A percentile compares a stretch with the other conserved stretches of the same genome.
phyloP scores from a whole-genome alignment of 2,888 invertebrate genomes.

The Melanotus villosus region DNA sequence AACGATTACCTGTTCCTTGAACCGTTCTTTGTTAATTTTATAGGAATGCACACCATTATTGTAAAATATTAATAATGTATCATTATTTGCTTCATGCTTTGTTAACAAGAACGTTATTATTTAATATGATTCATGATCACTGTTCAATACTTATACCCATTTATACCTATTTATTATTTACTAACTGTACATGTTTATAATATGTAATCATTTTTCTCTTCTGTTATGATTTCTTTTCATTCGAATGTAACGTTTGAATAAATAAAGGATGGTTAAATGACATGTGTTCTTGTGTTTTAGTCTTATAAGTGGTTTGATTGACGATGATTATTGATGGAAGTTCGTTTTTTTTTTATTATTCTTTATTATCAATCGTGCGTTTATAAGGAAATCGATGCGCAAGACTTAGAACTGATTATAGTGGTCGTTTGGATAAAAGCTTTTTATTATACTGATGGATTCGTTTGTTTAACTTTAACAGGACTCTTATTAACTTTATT shows the following conservation, averaged over 20 bases:
- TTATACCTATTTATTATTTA: neutral
- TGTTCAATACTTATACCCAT: neutral
- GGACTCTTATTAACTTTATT: no score
- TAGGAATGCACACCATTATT: neutral
- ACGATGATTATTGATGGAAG: neutral
- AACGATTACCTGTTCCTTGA: no score
- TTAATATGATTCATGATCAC: neutral
- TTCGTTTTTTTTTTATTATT: neutral
- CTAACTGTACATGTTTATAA: neutral
- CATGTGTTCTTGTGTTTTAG: neutral
- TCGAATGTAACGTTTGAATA: conserved; percentile 2
- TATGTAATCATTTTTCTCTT: no score
- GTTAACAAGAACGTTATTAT: neutral
- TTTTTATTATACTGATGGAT: no score
- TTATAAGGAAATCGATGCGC: neutral
- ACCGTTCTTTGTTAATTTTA: neutral
- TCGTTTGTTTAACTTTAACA: no score
- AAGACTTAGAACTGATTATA: no score
- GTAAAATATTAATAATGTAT: neutral
- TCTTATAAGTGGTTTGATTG: neutral
- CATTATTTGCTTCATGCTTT: conserved; percentile 12
- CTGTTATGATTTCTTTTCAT: neutral
- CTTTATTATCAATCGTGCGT: neutral
- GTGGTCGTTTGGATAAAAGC: no score
- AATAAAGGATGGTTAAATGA: conserved; percentile 3